phyloP scores from a whole-genome alignment of 2,888 invertebrate species.

The Drosophila diplacantha region DNA sequence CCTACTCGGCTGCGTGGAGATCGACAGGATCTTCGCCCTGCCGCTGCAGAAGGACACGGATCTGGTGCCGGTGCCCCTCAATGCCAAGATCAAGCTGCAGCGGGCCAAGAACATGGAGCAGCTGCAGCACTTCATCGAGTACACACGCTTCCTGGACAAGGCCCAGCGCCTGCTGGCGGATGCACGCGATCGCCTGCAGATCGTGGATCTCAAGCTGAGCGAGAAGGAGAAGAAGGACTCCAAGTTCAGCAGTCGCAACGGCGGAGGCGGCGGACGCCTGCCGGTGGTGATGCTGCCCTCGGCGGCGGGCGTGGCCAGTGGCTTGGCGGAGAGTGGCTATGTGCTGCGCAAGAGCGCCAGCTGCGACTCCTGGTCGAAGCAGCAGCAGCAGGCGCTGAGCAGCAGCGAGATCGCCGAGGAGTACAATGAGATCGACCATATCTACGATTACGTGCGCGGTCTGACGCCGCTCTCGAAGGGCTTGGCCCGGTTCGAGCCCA shows the following conservation, averaged over 20 bases:
- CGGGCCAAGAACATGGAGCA: constrained; percentile 90
- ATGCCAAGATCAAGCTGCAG: constrained; percentile 90
- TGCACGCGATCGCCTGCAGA: constrained; percentile 86
- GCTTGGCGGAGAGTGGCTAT: constrained; percentile 80
- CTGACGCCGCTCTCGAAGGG: constrained; percentile 93
- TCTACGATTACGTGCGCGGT: constrained; percentile 96
- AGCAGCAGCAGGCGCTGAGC: constrained; percentile 75
- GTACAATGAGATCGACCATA: constrained; percentile 97
- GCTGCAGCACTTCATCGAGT: constrained; percentile 85
- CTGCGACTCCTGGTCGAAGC: constrained; percentile 82
- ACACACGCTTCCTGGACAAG: constrained; percentile 87
- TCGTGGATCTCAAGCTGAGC: constrained; percentile 88
- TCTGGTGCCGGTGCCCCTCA: constrained; percentile 89
- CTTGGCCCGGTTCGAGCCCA: constrained; percentile 78
- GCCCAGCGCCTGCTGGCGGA: constrained; percentile 86
- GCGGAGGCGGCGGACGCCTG: constrained; percentile 71
- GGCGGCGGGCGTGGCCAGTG: constrained; percentile 74
- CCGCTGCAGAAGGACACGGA: constrained; percentile 89
- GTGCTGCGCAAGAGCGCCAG: constrained; percentile 87
- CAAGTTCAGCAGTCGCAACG: constrained; percentile 76
- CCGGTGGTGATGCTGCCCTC: constrained; percentile 77
- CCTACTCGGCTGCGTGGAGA: constrained; percentile 89
- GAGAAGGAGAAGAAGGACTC: constrained; percentile 80
- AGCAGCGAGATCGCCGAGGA: constrained; percentile 85
- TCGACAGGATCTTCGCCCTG: constrained; percentile 88